Base-by-base conservation (phyloP, 2,888 invertebrate species). In the Limnephilus marmoratus region DNA sequence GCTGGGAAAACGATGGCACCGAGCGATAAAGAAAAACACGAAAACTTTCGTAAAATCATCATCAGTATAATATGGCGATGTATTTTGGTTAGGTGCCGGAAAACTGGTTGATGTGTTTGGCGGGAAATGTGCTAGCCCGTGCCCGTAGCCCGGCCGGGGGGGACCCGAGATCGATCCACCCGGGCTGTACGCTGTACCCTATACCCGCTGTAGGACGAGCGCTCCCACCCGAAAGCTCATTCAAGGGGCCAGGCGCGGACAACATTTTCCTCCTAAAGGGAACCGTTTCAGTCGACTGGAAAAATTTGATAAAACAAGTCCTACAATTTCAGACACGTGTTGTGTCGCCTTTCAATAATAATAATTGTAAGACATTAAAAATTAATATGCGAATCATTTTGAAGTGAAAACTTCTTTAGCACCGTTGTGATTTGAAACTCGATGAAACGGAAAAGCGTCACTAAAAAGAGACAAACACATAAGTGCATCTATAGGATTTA, bases 131-230 rank as follows among this genome's bases (percentile, higher is more conserved):
- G 68, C 68, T 68, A 68, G 68, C 68, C 68, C 68, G 68, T 53
- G 53, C 53, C 18, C 53, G 91, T 53, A 31, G 89, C 90, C 90
- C 87, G 91, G 92, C 49, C 86, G 91, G 89, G 90, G 91, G 91
- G 91, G 89, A 80, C 49, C 49, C 49, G 83, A 88, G 91, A 92
- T 92, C 92, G 92, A 92, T 92, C 92, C 87, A 90, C 45, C 92
- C 92, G 90, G 90, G 92, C 85, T 45, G 49, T 49, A 49, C 49
- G 49, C 49, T 49, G 49, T 13, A 15, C 11, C 49, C 3, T 49
- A 9, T 49, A 49, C 49, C 49, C 49, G 49, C 49, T 49, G 80
- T 49, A 81, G 90, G 90, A 68, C 90, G 90, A 85, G n/a, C 68
- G 68, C 90, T 92, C 85, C 90, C 45, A 80, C 34, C 91, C 81